Evolutionary conservation across 2,797 vertebrate species (phyloP), one percentile per base, ranked within the genome.

Genomic region (Huso huso): DNA sequence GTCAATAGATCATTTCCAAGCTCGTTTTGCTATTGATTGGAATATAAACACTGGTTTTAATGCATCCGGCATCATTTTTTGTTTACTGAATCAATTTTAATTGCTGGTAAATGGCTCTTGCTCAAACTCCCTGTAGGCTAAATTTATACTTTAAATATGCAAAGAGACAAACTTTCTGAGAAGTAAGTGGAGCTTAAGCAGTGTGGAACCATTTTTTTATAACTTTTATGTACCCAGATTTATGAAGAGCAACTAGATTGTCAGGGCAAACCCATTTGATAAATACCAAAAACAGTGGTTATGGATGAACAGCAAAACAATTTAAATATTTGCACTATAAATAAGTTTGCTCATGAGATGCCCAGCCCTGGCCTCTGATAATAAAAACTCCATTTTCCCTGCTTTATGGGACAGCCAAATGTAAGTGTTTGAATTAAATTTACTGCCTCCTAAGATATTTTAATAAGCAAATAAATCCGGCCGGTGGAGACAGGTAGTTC

Each of bases 291-390:
- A 37, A 37, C 23, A 4, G 23, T 37, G 23, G 23, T 4, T 37
- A 4, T 4, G 4, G 23, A 37, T 37, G 23, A 37, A 4, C 23
- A 37, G 23, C 23, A 37, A 37, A 37, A 37, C 23, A 37, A 37
- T 37, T 37, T 2, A 37, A 37, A 37, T 23, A 77, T 69, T 72
- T 67, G 68, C 49, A 12, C 52, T 65, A 52, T 63, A 67, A 58
- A 58, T 63, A 62, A 58, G 52, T 13, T 63, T 51, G 37, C 69
- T 53, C 50, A 51, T 23, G 15, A 58, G 6, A 55, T n/a, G 55
- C 12, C 12, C 55, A 15, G 64, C 64, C 51, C 51, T 65, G 51
- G n/a, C 23, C n/a, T 18, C 50, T 51, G 23, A 51, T 51, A 57
- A 18, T 65, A 48, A 53, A 11, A 65, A 23, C 52, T 55, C 23